phyloP scores from a whole-genome alignment of 2,888 invertebrate species.

The Philonicus albiceps region DNA sequence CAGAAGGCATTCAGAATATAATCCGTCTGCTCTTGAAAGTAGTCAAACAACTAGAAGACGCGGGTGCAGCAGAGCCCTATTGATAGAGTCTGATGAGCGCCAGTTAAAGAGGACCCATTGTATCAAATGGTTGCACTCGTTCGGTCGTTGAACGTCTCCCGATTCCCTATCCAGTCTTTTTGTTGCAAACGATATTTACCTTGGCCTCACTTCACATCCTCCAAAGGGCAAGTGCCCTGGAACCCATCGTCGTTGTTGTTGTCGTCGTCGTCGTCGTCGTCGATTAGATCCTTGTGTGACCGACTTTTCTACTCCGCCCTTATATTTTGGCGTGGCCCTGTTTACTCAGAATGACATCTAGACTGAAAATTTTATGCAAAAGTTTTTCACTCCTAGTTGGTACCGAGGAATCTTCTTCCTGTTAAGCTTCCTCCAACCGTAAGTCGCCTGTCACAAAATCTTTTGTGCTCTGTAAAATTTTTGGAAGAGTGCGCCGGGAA shows the following conservation, averaged over 20 bases:
- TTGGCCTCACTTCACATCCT: not conserved
- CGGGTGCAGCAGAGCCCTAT: not conserved
- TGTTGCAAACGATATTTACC: not conserved
- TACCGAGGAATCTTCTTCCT: not conserved
- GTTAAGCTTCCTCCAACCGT: not conserved
- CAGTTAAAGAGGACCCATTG: too few species aligned
- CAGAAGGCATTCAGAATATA: not conserved
- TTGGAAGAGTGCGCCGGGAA: not conserved
- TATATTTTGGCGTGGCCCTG: not conserved
- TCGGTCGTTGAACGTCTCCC: not conserved
- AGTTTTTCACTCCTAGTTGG: not conserved
- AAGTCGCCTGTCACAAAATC: not conserved
- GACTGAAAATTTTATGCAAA: not conserved
- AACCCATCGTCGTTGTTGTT: not conserved
- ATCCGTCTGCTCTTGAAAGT: conserved; percentile 3
- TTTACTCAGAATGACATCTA: not conserved
- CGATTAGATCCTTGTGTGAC: not conserved
- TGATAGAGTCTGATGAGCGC: not conserved
- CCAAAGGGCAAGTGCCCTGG: not conserved
- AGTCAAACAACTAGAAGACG: not conserved
- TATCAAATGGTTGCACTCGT: not conserved
- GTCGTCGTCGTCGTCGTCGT: too few species aligned
- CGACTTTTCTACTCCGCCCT: not conserved
- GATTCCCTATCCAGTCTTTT: not conserved
- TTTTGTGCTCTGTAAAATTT: conserved; percentile 1